Evolutionary conservation across 2,888 invertebrate species (phyloP), one percentile per base, ranked within the genome.

Genomic region (Crossocerus cetratus): DNA sequence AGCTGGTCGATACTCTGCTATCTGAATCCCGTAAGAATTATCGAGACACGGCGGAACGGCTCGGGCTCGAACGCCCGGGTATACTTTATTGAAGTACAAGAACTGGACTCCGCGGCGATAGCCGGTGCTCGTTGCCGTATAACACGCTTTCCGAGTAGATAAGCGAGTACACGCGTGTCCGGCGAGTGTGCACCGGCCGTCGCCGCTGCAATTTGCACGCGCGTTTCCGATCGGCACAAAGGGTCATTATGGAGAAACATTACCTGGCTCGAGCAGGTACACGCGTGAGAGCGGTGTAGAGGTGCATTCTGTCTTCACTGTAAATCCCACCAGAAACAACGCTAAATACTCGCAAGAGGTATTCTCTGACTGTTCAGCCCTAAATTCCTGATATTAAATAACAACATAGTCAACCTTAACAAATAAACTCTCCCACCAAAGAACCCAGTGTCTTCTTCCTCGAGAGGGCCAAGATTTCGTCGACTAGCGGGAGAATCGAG

Each of bases 191-290:
- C 32, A 32, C 59, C 54, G 54, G 66, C 69, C 58, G 78, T 76
- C 69, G 69, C 66, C 68, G 62, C 65, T 64, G 64, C 72, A 70
- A 72, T 80, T 80, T 72, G 80, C 76, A 67, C 75, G 60, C 76
- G 49, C 57, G 59, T 65, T 63, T 56, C 22, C 76, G 63, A 70
- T 72, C 61, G 22, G 53, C 66, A 22, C 45, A 45, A 53, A 57
- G 67, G 53, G 57, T 69, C 76, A 81, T 81, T 81, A 80, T 55
- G 74, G 69, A 80, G 76, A 74, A 80, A 78, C 77, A 80, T 80
- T 45, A 73, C 45, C 63, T 65, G 62, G 67, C 43, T 58, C 66
- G 65, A 75, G 66, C 76, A 80, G 76, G 77, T 80, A 80, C 74
- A 63, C 60, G 71, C 45, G 66, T 66, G 20, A 20, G 44, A 55